Evolutionary conservation across 2,797 vertebrate species (phyloP), one percentile per base, ranked within the genome.

Genomic region (Catamblyrhynchus diadema): DNA sequence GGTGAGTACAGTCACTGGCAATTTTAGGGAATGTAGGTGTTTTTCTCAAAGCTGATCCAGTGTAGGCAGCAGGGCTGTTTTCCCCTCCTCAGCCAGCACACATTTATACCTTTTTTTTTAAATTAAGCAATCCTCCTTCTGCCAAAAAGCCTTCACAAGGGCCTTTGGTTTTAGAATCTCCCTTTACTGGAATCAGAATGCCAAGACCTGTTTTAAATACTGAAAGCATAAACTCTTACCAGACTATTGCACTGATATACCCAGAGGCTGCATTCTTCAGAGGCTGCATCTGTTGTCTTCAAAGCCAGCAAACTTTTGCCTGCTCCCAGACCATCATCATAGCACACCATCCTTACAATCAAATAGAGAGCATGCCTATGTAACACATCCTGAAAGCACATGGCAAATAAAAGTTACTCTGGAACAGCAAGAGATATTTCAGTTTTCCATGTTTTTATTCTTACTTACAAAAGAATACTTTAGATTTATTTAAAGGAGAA

Each of bases 301-400:
- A 99, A 97, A 48, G 99, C 99, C 94, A 99, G 96, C 65, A 99
- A 98, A 97, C 99, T 99, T 95, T 98, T 99, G 33, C 99, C 99
- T 9, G 99, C 98, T 7, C 99, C 99, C 50, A 99, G 98, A 15
- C 99, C 99, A 4, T 99, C 99, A 1, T 99, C 99, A 1, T 99
- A 99, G 91, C 99, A 99, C 95, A 99, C 98, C 99, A 99, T 99
- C 28, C 98, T 98, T 61, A 99, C 98, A 17, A 99, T 99, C 85
- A 99, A 95, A 97, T 99, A 99, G 21, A 99, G 98, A 3, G 99
- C 98, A 9, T 99, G 99, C 60, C 99, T 98, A 12, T 99, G 99
- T 81, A 99, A 86, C 86, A 99, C 99, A 4, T 99, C 99, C 99
- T 99, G 97, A 42, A 54, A 95, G 42, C 74, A 44, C 1, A 45